A percentile compares a stretch with the other conserved stretches of the same genome.
phyloP scores from a whole-genome alignment of 2,113 vertebrate species.

The Xyrauchen texanus region DNA sequence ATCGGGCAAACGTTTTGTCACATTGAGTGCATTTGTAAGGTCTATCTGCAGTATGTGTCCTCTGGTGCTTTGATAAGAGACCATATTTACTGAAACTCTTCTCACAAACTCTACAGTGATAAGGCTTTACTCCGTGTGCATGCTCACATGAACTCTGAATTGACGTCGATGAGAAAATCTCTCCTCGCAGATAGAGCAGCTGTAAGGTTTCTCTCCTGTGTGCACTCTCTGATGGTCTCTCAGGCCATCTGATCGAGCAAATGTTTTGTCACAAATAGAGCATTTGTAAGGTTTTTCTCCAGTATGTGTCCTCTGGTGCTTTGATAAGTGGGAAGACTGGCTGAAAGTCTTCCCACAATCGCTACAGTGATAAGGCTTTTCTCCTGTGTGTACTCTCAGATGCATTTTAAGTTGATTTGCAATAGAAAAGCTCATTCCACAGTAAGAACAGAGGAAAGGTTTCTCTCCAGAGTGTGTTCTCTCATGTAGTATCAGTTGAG shows the following conservation, averaged over 20 bases:
- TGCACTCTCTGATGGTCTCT: slow-evolving; percentile 29
- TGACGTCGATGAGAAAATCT: background rate
- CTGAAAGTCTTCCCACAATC: background rate
- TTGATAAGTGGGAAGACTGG: background rate
- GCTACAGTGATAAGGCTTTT: background rate
- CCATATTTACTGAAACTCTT: no score
- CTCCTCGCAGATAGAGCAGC: background rate
- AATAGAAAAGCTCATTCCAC: background rate
- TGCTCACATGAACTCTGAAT: no score
- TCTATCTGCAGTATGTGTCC: no score
- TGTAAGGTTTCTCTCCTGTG: background rate
- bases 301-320: background rate
- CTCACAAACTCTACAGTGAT: no score
- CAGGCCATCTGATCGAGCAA: slow-evolving; percentile 26
- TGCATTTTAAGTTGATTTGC: background rate
- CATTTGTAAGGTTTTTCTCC: slow-evolving; percentile 42
- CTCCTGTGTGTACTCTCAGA: background rate
- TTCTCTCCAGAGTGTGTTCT: slow-evolving; percentile 37
- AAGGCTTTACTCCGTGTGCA: no score
- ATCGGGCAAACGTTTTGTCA: no score
- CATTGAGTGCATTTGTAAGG: no score
- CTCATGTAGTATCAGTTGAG: slow-evolving; percentile 2
- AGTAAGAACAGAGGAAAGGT: slow-evolving; percentile 32
- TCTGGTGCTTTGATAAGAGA: no score
- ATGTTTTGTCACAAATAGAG: slow-evolving; percentile 40